Evolutionary conservation across 2,797 vertebrate species (phyloP).

Genomic region (Chelon auratus): DNA sequence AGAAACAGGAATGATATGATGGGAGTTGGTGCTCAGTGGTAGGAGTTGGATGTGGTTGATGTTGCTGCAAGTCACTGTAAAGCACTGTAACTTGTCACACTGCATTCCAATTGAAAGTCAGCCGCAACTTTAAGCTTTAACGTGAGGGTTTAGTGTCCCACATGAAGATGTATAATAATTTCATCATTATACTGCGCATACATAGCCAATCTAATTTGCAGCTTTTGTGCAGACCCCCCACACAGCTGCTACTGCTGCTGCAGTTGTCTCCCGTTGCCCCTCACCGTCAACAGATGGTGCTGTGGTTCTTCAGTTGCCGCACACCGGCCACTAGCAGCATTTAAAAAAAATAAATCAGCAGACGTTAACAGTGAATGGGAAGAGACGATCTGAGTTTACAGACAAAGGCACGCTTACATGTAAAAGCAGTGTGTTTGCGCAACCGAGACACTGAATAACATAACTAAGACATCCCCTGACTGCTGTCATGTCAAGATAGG

Average conservation of each 20-base stretch:
- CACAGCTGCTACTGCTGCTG: constrained; percentile 3
- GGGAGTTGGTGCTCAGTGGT: constrained; percentile 32
- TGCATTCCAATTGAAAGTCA: constrained; percentile 1
- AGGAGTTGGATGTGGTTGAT: constrained; percentile 17
- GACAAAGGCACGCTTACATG: constrained; percentile 53
- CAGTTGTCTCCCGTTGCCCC: neutral
- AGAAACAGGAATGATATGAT: constrained; percentile 61
- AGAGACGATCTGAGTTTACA: constrained; percentile 63
- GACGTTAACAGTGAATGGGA: constrained; percentile 32
- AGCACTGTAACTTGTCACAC: neutral
- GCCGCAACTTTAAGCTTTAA: constrained; percentile 6
- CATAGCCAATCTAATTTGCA: constrained; percentile 1
- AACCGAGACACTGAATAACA: constrained; percentile 52
- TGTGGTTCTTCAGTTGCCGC: constrained; percentile 67
- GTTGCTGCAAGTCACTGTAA: neutral
- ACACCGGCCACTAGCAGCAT: no score
- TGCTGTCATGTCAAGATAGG: constrained; percentile 39
- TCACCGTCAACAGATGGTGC: constrained; percentile 73
- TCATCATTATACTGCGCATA: neutral
- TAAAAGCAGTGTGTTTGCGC: constrained; percentile 52
- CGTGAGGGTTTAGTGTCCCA: constrained; percentile 8
- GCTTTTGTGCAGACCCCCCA: no score
- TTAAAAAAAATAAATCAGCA: constrained; percentile 6
- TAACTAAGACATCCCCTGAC: constrained; percentile 46
- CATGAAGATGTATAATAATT: constrained; percentile 20